Percentiles rank a stretch among this genome's conserved stretches.
These are phyloP conservation scores for Conus betulinus DNA, from an alignment of 1,140 invertebrate genomes.

Conservation along the genomic window DNA sequence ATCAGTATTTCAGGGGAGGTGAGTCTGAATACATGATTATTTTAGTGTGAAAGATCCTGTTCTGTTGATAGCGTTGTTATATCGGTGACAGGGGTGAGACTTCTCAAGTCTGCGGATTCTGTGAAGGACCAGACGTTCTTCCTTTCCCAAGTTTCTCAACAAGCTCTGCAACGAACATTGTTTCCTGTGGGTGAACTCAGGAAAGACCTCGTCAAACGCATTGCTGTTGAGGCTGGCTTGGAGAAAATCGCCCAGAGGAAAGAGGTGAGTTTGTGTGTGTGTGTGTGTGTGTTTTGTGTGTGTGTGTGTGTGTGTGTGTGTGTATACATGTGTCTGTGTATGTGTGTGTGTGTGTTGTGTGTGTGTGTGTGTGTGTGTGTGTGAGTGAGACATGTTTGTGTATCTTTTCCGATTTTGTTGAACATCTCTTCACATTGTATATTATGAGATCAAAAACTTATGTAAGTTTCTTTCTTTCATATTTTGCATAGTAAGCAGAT, in stretches of 20 bases:
- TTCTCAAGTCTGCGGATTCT: slow-evolving; percentile 85
- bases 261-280: slow-evolving; percentile 78
- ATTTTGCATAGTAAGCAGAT: no score
- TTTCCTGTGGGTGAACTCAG: slow-evolving; percentile 90
- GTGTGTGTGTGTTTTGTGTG: background rate
- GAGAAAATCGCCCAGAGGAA: slow-evolving; percentile 86
- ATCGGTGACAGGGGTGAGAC: slow-evolving; percentile 78
- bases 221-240: slow-evolving; percentile 85
- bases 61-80: no score
- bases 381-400: background rate
- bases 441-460: background rate
- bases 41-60: no score
- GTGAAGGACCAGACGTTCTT: slow-evolving; percentile 98
- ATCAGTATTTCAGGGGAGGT: no score
- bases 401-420: no score
- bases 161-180: slow-evolving; percentile 87
- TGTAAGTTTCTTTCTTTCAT: background rate
- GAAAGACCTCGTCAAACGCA: slow-evolving; percentile 87
- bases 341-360: background rate
- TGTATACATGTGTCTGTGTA: background rate
- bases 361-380: background rate
- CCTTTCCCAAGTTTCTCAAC: slow-evolving; percentile 88
- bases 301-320: background rate
- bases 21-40: no score
- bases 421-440: no score